Conservation (phyloP, 2,888 invertebrate genomes). For the Saturnia japonica region DNA sequence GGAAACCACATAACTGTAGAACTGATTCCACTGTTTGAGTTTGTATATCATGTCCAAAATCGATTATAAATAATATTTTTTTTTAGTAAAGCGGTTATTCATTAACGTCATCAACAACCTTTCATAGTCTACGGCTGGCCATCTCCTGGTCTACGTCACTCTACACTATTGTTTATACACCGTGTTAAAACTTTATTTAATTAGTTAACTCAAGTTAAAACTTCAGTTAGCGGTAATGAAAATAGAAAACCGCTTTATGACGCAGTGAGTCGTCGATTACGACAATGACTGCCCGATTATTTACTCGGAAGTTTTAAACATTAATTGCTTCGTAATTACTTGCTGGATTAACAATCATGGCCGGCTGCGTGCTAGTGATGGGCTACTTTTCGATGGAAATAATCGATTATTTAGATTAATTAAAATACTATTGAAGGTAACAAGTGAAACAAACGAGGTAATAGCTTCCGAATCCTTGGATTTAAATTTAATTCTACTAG, state of each 20-base stretch:
- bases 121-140: neutral
- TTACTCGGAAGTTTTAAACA: slow-evolving; percentile 8
- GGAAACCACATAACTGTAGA: too few relatives aligned
- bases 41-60: too few relatives aligned
- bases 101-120: neutral
- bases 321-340: slow-evolving; percentile 14
- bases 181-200: neutral
- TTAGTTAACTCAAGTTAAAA: neutral
- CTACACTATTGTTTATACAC: neutral
- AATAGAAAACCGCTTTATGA: neutral
- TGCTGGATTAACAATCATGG: slow-evolving; percentile 12
- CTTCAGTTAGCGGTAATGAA: neutral
- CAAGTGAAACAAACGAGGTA: too few relatives aligned
- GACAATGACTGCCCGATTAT: slow-evolving; percentile 13
- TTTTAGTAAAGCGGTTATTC: too few relatives aligned
- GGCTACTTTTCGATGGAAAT: neutral
- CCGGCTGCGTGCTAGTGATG: slow-evolving; percentile 6
- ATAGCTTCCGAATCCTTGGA: too few relatives aligned
- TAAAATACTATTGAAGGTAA: neutral
- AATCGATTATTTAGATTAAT: neutral
- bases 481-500: too few relatives aligned
- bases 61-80: too few relatives aligned
- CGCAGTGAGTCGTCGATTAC: slow-evolving; percentile 3
- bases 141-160: neutral
- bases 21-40: too few relatives aligned